Base-by-base conservation (phyloP, 2,888 invertebrate species). In the Drosophila hamatofila region DNA sequence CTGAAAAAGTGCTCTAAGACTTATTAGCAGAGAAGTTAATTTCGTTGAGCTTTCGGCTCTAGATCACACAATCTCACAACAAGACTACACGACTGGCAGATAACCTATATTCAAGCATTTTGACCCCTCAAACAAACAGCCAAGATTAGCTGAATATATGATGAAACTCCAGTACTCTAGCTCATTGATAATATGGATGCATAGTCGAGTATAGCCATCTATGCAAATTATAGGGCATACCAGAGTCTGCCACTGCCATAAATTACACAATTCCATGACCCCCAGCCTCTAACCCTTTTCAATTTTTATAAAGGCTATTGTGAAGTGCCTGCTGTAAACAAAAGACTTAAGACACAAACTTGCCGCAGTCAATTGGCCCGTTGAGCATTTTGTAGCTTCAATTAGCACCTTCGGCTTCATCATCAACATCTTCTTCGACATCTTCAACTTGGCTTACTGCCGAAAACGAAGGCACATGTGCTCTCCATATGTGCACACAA, bases 291-390 rank as follows among this genome's bases (percentile, higher is more conserved):
- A 42, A 16, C 6, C 51, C n/a, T 27, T 8, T 54, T 39, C 54
- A 27, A 39, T 54, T 39, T 54, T n/a, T 33, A 1, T 14, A 35
- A 27, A 52, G 63, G n/a, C 35, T 46, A 54, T 54, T 12, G 23
- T 54, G 41, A 25, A 33, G n/a, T 54, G 35, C 12, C 8, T 11
- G 44, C 18, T 5, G 14, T 16, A 74, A 75, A 78, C 81, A 74
- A 86, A 88, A 72, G 83, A 88, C 83, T 86, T 65, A 71, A 78
- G 80, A 25, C 72, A 72, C 80, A 63, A 80, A 80, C 76, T 75
- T 75, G 75, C 30, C 60, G 44, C 60, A 56, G 33, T 35, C 64
- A 63, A 62, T 75, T 70, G 39, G 27, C 42, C 41, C 54, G 49
- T 35, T 44, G 30, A 64, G 18, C 18, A 39, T 35, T 48, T 42